Base-by-base conservation (phyloP, 1,140 invertebrate genomes). In the Drosophila burlai region DNA sequence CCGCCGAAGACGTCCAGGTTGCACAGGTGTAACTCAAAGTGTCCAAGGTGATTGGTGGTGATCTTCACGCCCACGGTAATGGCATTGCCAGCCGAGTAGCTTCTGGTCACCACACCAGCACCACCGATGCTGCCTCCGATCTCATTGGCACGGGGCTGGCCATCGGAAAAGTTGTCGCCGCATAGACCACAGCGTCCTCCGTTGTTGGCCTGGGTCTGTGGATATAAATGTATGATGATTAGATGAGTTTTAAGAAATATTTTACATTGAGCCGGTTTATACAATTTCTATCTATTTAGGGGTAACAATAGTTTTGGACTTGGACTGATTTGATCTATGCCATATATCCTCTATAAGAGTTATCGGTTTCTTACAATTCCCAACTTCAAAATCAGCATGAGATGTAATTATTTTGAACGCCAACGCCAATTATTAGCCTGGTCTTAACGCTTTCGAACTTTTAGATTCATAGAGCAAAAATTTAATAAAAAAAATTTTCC, bases 41-140 rank as follows among this genome's bases (percentile, higher is more conserved):
- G 85, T 4, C 95, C 95, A 62, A 92, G 63, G 80, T 95, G 95
- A 65, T 93, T 95, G 13, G 94, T 93, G 16, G 95, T 94, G 42
- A 95, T 80, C 47, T 93, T 81, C 4, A 94, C 91, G 4, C 59
- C 77, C 0, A 94, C 92, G 15, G 83, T 79, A 24, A 87, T 78
- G 26, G 65, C 52, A 46, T 95, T 93, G 1, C 90, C 76, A 18
- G 89, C 52, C 3, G 92, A 87, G 31, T 77, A 60, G 57, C 55
- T 92, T 73, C 89, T 95, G 75, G 84, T 94, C 29, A 96, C 94
- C 3, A 94, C 93, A 7, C 95, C 95, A 0, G 58, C 29, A 82
- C 77, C 95, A 9, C 74, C 95, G 82, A 94, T 95, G 29, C 62
- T 83, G 16, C 95, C 95, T 10, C 95, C 95, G 49, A 95, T 94